Conservation (phyloP, 2,113 vertebrate genomes). For the Lanius collurio region DNA sequence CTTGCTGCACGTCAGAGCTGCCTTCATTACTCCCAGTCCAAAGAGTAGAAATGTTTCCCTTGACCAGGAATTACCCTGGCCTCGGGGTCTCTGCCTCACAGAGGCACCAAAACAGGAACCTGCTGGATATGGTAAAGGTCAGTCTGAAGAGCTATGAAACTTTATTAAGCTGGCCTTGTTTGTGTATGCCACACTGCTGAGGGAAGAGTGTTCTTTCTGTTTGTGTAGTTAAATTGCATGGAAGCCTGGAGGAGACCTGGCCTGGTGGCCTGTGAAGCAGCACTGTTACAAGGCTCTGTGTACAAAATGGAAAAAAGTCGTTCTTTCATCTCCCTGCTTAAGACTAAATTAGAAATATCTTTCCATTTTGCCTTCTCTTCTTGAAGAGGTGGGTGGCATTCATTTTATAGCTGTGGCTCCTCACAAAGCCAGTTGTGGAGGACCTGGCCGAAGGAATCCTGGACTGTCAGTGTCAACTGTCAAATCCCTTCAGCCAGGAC, state of each 20-base stretch:
- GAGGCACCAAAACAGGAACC: background rate
- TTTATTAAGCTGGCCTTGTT: background rate
- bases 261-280: background rate
- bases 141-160: background rate
- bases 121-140: background rate
- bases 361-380: background rate
- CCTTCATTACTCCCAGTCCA: fast-evolving
- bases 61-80: background rate
- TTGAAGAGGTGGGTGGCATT: background rate
- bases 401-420: background rate
- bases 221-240: background rate
- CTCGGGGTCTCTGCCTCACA: background rate
- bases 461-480: background rate
- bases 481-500: background rate
- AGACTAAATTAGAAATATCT: background rate
- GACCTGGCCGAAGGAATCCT: background rate
- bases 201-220: background rate
- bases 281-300: fast-evolving
- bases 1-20: background rate
- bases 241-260: background rate
- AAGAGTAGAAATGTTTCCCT: background rate
- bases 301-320: background rate
- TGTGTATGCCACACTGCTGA: background rate
- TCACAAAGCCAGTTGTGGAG: background rate
- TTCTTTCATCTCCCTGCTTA: background rate